A percentile compares a stretch with the other conserved stretches of the same genome.
These are phyloP conservation scores for Heterocephalus glaber DNA, from an alignment of 2,113 vertebrate species.

Conservation along the genomic window DNA sequence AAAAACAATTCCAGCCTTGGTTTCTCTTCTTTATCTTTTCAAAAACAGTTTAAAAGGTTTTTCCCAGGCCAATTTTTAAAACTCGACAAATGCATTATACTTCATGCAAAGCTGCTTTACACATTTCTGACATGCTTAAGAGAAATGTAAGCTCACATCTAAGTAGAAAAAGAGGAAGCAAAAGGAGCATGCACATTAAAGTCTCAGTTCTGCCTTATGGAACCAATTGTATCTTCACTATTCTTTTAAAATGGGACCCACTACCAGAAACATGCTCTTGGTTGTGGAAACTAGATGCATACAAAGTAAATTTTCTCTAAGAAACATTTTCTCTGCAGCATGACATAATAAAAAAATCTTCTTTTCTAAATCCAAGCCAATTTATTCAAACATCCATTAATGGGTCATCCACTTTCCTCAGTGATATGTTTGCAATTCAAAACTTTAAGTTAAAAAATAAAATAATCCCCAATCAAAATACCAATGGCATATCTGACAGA, in stretches of 20 bases:
- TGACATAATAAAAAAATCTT: not conserved
- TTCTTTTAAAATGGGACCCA: not conserved
- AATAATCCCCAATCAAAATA: not conserved
- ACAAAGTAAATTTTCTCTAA: not conserved
- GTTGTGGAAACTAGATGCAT: not conserved
- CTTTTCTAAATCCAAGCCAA: not conserved
- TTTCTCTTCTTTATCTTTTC: not conserved
- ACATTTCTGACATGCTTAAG: not conserved
- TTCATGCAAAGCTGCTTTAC: not conserved
- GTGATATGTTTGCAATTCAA: not conserved
- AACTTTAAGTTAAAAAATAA: slow-evolving; percentile 3
- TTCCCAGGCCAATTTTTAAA: not conserved
- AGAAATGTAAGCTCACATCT: not conserved
- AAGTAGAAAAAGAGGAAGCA: not conserved
- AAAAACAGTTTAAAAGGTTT: not conserved
- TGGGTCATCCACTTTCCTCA: not conserved
- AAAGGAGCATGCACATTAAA: fast-evolving
- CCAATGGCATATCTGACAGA: too few species aligned
- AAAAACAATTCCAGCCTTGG: not conserved
- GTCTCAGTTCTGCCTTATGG: not conserved
- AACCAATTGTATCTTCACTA: fast-evolving
- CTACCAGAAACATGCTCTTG: not conserved
- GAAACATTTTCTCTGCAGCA: not conserved
- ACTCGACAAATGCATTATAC: not conserved
- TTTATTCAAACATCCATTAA: not conserved